Evolutionary conservation across 1,140 invertebrate genomes (phyloP).

Genomic region (Amyelois transitella): DNA sequence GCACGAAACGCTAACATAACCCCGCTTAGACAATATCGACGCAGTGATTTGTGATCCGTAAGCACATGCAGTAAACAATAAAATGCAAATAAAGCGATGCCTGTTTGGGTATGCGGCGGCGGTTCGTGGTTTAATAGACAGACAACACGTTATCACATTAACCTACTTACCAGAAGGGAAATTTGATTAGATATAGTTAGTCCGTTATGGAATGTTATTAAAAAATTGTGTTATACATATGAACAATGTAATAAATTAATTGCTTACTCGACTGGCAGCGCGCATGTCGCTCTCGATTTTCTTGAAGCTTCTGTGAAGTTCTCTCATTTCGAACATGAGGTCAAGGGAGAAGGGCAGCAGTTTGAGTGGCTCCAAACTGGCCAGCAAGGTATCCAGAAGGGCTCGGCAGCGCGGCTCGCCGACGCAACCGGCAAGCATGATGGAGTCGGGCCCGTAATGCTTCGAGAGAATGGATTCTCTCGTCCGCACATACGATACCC

Average conservation of each 20-base stretch:
- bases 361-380: conserved; percentile 83
- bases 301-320: conserved; percentile 84
- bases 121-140: conserved; percentile 36
- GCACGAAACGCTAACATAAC: conserved; percentile 51
- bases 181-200: neutral
- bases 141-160: conserved; percentile 22
- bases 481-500: conserved; percentile 88
- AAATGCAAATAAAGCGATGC: conserved; percentile 73
- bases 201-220: neutral
- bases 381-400: conserved; percentile 82
- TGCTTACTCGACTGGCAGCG: conserved; percentile 67
- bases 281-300: conserved; percentile 76
- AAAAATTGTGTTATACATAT: neutral
- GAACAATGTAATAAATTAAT: neutral
- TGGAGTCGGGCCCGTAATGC: conserved; percentile 83
- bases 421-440: conserved; percentile 81
- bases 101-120: conserved; percentile 39
- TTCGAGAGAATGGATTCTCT: conserved; percentile 87
- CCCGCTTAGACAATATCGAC: conserved; percentile 19
- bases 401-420: conserved; percentile 77
- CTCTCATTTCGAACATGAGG: conserved; percentile 85
- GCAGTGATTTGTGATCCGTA: conserved; percentile 50
- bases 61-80: conserved; percentile 71
- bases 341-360: conserved; percentile 87
- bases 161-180: conserved; percentile 15